A percentile compares a stretch with the other conserved stretches of the same genome.
Conservation (phyloP, 1,140 invertebrate genomes). For the Drosophila tsacasi region DNA sequence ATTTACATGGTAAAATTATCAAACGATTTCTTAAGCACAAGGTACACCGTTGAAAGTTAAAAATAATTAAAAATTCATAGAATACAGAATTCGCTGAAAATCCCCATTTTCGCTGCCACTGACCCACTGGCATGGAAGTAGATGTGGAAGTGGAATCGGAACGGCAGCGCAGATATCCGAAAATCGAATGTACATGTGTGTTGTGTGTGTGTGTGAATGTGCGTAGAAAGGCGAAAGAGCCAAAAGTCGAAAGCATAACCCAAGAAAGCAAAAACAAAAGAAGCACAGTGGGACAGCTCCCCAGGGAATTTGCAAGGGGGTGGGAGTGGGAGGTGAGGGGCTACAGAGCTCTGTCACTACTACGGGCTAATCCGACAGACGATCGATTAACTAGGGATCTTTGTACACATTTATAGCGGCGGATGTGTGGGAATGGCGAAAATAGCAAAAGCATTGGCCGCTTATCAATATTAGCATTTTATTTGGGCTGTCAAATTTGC, state of each 20-base stretch:
- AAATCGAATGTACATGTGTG: conserved; percentile 17
- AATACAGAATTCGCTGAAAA: neutral
- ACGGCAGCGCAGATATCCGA: conserved; percentile 38
- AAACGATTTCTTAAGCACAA: neutral
- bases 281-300: conserved; percentile 6
- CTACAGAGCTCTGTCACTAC: neutral
- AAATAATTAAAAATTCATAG: neutral
- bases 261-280: conserved; percentile 8
- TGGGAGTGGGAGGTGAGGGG: neutral
- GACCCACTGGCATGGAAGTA: conserved; percentile 13
- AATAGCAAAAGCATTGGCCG: neutral
- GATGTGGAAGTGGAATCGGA: conserved; percentile 42
- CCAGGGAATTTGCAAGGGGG: neutral
- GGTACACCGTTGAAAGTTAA: neutral
- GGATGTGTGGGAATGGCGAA: conserved; percentile 6
- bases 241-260: conserved; percentile 10
- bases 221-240: conserved; percentile 10
- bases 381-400: conserved; percentile 30
- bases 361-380: conserved; percentile 1
- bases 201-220: conserved; percentile 1
- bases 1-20: too few species aligned
- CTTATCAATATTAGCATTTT: conserved; percentile 26
- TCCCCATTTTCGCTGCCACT: conserved; percentile 9
- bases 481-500: conserved; percentile 16
- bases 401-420: conserved; percentile 6